Conservation (phyloP, 2,797 vertebrate species). For the Premnoplex brunnescens region DNA sequence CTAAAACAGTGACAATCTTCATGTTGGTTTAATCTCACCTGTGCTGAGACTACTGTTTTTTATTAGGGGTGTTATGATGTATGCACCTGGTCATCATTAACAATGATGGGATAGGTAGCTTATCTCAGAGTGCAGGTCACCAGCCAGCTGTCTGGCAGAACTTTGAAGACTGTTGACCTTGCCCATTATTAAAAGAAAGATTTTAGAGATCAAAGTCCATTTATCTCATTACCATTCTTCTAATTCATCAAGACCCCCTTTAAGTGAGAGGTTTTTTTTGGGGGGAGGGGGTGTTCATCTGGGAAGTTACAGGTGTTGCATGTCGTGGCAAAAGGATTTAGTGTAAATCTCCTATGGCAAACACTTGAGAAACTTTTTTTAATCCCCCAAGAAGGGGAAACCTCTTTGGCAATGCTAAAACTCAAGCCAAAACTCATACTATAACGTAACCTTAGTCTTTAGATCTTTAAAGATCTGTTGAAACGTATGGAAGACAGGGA, state of each 20-base stretch:
- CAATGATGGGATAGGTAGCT: not conserved
- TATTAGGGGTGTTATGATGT: not conserved
- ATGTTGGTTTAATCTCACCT: not conserved
- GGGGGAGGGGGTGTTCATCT: fast-evolving
- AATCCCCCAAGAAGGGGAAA: not conserved
- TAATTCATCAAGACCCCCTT: not conserved
- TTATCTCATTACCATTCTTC: not conserved
- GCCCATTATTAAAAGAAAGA: not conserved
- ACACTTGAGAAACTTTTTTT: not conserved
- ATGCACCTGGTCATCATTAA: not conserved
- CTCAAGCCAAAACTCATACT: not conserved
- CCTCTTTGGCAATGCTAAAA: not conserved
- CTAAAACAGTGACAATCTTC: not conserved
- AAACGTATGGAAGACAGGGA: fast-evolving
- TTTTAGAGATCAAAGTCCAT: not conserved
- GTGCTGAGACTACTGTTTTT: not conserved
- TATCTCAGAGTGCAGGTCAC: not conserved
- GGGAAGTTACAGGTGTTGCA: not conserved
- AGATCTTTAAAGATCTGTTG: not conserved
- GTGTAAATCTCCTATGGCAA: not conserved
- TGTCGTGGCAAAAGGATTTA: not conserved
- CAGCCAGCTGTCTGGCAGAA: not conserved
- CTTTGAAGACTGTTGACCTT: not conserved
- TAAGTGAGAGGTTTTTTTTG: not conserved
- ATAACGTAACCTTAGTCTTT: not conserved